phyloP scores from a whole-genome alignment of 2,888 invertebrate genomes.

The Rhimphoctona megacephalus region DNA sequence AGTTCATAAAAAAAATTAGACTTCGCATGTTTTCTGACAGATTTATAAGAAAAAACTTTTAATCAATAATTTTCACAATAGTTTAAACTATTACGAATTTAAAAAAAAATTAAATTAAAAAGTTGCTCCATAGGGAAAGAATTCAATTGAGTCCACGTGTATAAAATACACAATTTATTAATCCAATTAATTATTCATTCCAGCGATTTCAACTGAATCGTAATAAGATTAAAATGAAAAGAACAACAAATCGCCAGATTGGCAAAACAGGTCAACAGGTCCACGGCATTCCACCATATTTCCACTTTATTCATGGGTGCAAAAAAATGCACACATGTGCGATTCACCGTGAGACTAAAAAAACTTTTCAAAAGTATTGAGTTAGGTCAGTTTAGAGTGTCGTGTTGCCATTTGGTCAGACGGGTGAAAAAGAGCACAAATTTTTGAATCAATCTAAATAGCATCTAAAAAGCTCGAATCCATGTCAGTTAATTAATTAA shows the following conservation, averaged over 20 bases:
- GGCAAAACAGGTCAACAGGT: neutral
- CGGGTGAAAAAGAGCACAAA: neutral
- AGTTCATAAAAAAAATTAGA: neutral
- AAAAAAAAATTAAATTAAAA: neutral
- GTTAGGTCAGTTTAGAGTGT: constrained; percentile 53
- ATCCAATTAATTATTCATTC: neutral
- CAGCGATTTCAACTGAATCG: neutral
- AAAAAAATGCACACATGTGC: neutral
- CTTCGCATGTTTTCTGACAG: neutral
- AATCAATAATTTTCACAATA: neutral
- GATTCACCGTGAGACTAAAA: neutral
- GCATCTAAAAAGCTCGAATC: neutral
- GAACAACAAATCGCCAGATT: neutral
- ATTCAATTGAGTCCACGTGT: neutral
- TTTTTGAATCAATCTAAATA: constrained; percentile 19
- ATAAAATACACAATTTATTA: neutral
- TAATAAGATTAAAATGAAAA: neutral
- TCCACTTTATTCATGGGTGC: neutral
- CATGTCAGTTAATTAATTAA: constrained; percentile 46
- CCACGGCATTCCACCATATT: neutral
- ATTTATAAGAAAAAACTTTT: too few relatives aligned
- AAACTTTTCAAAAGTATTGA: constrained; percentile 22
- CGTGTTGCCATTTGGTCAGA: constrained; percentile 37
- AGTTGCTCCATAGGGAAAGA: neutral
- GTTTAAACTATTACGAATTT: neutral